A percentile compares a stretch with the other conserved stretches of the same genome.
phyloP scores from a whole-genome alignment of 2,888 invertebrate species.

The Noctua janthina region DNA sequence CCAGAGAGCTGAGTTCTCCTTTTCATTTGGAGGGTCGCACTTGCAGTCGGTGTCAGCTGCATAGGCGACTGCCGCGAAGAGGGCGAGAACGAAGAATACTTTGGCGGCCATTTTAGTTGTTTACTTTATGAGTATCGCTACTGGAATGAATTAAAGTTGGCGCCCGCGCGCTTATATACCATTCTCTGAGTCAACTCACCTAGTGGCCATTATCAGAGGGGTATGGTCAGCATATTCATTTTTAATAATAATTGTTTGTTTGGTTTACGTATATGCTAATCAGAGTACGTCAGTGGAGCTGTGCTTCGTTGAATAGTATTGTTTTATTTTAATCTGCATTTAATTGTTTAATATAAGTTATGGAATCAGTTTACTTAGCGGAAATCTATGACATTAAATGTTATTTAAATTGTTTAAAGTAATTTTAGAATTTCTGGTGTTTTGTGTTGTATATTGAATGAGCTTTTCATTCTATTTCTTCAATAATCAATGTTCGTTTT shows the following conservation, averaged over 20 bases:
- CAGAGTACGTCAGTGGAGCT: slow-evolving; percentile 17
- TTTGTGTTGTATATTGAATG: not conserved
- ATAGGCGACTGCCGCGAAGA: slow-evolving; percentile 33
- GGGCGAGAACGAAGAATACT: slow-evolving; percentile 56
- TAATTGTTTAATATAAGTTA: not conserved
- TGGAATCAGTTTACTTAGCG: not conserved
- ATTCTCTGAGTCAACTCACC: slow-evolving; percentile 38
- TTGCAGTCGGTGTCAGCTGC: slow-evolving; percentile 54
- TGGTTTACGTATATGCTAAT: slow-evolving; percentile 24
- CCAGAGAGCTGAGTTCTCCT: slow-evolving; percentile 51
- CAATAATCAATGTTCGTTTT: not conserved
- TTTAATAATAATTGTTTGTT: slow-evolving; percentile 52
- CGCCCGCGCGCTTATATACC: slow-evolving; percentile 49
- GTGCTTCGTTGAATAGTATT: not conserved
- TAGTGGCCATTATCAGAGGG: slow-evolving; percentile 8
- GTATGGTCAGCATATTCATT: slow-evolving; percentile 14
- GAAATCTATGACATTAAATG: not conserved
- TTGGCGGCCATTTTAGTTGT: slow-evolving; percentile 66
- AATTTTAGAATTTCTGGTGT: not conserved
- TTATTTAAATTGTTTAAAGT: not conserved
- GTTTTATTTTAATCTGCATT: slow-evolving; percentile 7
- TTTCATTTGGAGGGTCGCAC: slow-evolving; percentile 37
- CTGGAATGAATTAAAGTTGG: slow-evolving; percentile 57
- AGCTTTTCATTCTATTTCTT: not conserved
- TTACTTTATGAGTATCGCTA: slow-evolving; percentile 23